Base-by-base conservation (phyloP, 2,888 invertebrate genomes). In the Galerucella calmariensis region DNA sequence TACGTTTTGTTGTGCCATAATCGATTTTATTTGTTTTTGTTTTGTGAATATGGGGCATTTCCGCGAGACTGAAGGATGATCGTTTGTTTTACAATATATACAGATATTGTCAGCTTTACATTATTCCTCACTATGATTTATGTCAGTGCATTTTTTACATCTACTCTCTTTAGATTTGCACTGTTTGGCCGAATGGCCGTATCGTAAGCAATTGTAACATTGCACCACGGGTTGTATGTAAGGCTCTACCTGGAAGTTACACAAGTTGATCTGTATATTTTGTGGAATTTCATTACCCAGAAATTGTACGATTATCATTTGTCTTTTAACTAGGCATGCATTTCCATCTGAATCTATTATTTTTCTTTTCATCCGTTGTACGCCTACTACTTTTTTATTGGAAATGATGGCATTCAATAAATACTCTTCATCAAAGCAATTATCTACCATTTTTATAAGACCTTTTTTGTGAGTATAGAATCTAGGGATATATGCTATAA, bases 1-100 rank as follows among this genome's bases (percentile, higher is more conserved):
- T 53, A 62, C 24, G 48, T 73, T 73, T 62, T 48, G n/a, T 46
- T 46, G 12, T 65, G 65, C 69, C 59, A 69, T 77, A 51, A 56
- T 65, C 73, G 61, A 48, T 67, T 72, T 72, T 14, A 67, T 67
- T 35, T 53, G 58, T 12, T 58, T 14, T 41, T 72, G 67, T 56
- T 58, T 44, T 10, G 58, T 59, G 35, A 61, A 67, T 9, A 35
- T 35, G n/a, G 61, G 67, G n/a, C 72, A 67, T 41, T 67, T 20
- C 11, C 44, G 35, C 1, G 51, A 67, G n/a, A 67, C 51, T 9
- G 72, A 66, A 14, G 53, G 9, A 48, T 67, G 67, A 12, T 61
- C 53, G 3, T 35, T 66, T 9, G 9, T 59, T 46, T 67, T 41
- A 62, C 61, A 74, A 51, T 65, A 61, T 41, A 69, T 69, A 59